Conservation (phyloP, 2,797 vertebrate genomes). For the Channa striata region DNA sequence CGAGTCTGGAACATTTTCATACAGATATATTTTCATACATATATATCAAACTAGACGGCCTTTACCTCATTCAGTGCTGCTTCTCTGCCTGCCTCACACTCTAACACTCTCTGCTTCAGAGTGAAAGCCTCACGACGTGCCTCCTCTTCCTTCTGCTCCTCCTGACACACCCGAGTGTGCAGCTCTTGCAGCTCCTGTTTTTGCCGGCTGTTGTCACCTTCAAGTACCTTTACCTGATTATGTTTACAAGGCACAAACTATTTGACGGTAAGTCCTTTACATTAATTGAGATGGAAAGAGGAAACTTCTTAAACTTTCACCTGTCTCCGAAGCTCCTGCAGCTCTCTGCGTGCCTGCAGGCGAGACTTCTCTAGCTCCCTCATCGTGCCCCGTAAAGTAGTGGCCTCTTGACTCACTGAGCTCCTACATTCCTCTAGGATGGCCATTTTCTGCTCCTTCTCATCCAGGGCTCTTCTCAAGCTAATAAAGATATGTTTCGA, state of each 20-base stretch:
- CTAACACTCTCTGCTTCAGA: conserved; percentile 79
- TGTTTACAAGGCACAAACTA: conserved; percentile 16
- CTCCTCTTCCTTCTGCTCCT: conserved; percentile 82
- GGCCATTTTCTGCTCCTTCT: conserved; percentile 82
- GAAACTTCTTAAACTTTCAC: conserved; percentile 62
- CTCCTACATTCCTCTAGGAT: conserved; percentile 81
- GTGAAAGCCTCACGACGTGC: conserved; percentile 73
- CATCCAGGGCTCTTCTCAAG: conserved; percentile 82
- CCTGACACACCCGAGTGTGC: conserved; percentile 77
- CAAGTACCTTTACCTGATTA: conserved; percentile 84
- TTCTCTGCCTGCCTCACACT: conserved; percentile 81
- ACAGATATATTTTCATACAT: no score
- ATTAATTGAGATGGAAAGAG: conserved; percentile 41
- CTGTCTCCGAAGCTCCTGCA: conserved; percentile 87
- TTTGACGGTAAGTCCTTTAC: conserved; percentile 31
- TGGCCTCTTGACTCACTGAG: conserved; percentile 77
- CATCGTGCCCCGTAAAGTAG: conserved; percentile 77
- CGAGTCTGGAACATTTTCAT: no score
- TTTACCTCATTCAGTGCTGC: conserved; percentile 85
- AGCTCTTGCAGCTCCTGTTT: conserved; percentile 81
- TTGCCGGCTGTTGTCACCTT: conserved; percentile 79
- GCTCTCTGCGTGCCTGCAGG: conserved; percentile 79
- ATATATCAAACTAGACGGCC: conserved; percentile 22
- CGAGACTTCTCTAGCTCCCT: conserved; percentile 81
- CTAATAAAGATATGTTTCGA: conserved; percentile 64